phyloP scores from a whole-genome alignment of 2,888 invertebrate genomes.

The Pherbina coryleti region DNA sequence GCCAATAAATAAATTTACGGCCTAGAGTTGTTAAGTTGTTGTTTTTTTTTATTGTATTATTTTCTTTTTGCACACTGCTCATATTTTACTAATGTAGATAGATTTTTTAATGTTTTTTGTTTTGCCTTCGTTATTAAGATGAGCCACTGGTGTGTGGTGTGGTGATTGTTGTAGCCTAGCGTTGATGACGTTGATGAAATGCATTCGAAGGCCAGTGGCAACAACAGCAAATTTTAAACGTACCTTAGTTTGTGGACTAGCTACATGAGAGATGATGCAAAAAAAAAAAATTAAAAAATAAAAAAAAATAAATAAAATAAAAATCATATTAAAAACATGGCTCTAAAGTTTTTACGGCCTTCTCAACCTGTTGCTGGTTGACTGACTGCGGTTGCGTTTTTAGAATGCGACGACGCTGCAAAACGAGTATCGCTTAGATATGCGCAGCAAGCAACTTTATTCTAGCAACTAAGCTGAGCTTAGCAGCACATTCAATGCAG shows the following conservation, averaged over 20 bases:
- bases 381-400: background rate
- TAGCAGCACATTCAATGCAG: background rate
- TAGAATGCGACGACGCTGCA: background rate
- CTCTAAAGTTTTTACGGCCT: background rate
- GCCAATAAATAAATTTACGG: slow-evolving; percentile 16
- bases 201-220: slow-evolving; percentile 16
- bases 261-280: too few species aligned
- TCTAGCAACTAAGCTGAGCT: background rate
- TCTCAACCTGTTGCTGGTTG: background rate
- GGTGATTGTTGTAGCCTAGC: background rate
- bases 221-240: background rate
- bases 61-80: background rate
- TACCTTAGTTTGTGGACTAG: too few species aligned
- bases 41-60: background rate
- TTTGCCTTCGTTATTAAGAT: slow-evolving; percentile 1
- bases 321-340: background rate
- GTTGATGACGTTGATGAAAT: slow-evolving; percentile 4
- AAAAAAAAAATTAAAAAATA: background rate
- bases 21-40: background rate
- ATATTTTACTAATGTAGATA: slow-evolving; percentile 1
- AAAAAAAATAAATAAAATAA: background rate
- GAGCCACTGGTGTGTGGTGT: too few species aligned
- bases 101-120: background rate
- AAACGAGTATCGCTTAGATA: slow-evolving; percentile 15
- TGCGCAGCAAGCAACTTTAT: background rate